These are phyloP conservation scores for Metaphire vulgaris DNA, from an alignment of 1,140 invertebrate species.

Conservation along the genomic window DNA sequence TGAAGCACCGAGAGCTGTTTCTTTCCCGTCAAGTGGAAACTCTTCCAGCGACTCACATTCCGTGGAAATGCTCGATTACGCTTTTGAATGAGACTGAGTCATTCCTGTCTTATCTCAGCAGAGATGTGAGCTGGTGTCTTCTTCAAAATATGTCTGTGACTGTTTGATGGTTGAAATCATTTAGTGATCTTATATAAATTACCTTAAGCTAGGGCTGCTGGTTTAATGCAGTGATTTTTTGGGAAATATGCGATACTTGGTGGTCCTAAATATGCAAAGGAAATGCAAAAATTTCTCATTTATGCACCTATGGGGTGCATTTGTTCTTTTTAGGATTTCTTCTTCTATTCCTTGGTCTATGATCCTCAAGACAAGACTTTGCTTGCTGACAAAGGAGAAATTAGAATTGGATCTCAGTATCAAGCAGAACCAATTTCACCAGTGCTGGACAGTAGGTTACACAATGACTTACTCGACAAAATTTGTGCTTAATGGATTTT, in stretches of 20 bases:
- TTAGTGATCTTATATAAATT: no score
- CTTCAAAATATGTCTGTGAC: no score
- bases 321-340: conserved; percentile 81
- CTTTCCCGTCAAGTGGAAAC: conserved; percentile 71
- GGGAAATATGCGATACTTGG: no score
- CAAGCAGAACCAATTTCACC: conserved; percentile 70
- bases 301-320: no score
- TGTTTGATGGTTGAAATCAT: no score
- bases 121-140: conserved; percentile 63
- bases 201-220: no score
- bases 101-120: conserved; percentile 86
- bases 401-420: conserved; percentile 85
- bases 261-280: no score
- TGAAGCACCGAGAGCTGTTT: conserved; percentile 96
- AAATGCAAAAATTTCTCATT: no score
- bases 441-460: background rate
- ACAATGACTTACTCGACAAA: no score
- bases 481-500: no score
- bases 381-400: conserved; percentile 89
- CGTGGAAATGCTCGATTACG: conserved; percentile 97
- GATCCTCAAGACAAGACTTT: conserved; percentile 97
- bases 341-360: conserved; percentile 99
- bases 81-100: conserved; percentile 97
- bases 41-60: conserved; percentile 93
- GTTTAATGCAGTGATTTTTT: no score